Percentiles rank a stretch among this genome's conserved stretches.
Conservation (phyloP, 2,888 invertebrate genomes). For the Steinernema hermaphroditum region DNA sequence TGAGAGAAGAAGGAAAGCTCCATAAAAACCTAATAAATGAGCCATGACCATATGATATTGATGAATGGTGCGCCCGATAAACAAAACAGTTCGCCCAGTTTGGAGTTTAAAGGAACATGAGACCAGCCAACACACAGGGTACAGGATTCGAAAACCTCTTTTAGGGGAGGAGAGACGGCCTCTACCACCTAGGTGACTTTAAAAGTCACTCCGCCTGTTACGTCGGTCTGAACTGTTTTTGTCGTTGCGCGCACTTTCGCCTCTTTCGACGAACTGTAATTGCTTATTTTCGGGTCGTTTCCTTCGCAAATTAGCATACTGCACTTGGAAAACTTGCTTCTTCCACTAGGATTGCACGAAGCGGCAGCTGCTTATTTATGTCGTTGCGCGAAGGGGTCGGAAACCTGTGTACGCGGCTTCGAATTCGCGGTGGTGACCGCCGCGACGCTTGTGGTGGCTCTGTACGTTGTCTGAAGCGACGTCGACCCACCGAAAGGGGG, state of each 20-base stretch:
- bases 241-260: background rate
- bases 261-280: slow-evolving; percentile 4
- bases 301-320: slow-evolving; percentile 15
- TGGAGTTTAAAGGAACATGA: slow-evolving; percentile 22
- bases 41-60: too few species aligned
- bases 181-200: background rate
- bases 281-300: background rate
- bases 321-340: slow-evolving; percentile 2
- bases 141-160: background rate
- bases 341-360: background rate
- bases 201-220: slow-evolving; percentile 6
- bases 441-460: background rate
- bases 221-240: slow-evolving; percentile 13
- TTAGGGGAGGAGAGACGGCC: background rate
- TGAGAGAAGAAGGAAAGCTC: too few species aligned
- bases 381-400: slow-evolving; percentile 1
- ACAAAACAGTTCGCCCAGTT: background rate
- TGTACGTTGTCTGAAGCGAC: background rate
- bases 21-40: too few species aligned
- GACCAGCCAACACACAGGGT: background rate
- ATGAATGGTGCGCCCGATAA: too few species aligned
- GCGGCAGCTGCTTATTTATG: background rate
- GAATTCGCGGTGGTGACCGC: slow-evolving; percentile 10
- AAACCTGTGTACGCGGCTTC: slow-evolving; percentile 24
- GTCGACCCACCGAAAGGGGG: slow-evolving; percentile 26